Evolutionary conservation across 2,113 vertebrate genomes (phyloP), one percentile per base, ranked within the genome.

Genomic region (Petroica traversi): DNA sequence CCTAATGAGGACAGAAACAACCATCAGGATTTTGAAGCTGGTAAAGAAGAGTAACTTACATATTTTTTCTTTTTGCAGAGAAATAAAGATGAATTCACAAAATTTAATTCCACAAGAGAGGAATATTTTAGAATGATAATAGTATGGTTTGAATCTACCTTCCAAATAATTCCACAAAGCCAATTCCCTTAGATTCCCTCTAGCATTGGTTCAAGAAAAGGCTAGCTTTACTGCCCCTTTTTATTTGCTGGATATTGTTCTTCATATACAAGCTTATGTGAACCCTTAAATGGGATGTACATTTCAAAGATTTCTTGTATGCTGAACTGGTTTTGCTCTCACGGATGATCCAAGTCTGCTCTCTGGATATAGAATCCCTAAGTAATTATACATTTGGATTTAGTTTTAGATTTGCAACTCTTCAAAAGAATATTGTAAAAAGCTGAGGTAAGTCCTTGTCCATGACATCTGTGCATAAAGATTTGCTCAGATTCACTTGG

Each of bases 401-500:
- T 90, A 88, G 81, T 82, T 95, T 95, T 75, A 94, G 64, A 76
- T 94, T 90, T 92, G 67, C 82, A 92, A 0, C 43, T 95, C 85
- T 96, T 96, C 88, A 92, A 94, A 96, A 92, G 90, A 88, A 85
- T 92, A 74, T 49, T 88, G 63, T 94, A 86, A 85, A 85, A 88
- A 79, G 81, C 85, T 73, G 81, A 93, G 81, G 74, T 80, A 90
- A 94, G 82, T 93, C 72, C 79, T 90, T 94, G 75, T 87, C 67
- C 46, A 29, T 88, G 78, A 94, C 72, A 96, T 77, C 43, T 64
- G 57, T 85, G 79, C 85, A 63, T 80, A 86, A 90, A 90, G 82
- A 96, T 90, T 96, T 90, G 63, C 82, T 78, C 67, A 92, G 82
- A 83, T 92, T 92, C 92, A 90, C 90, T 92, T 75, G 75, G 82